Percentiles rank a stretch among this genome's conserved stretches.
Evolutionary conservation across 1,140 invertebrate genomes (phyloP).

Genomic region (Diorhabda elongata): DNA sequence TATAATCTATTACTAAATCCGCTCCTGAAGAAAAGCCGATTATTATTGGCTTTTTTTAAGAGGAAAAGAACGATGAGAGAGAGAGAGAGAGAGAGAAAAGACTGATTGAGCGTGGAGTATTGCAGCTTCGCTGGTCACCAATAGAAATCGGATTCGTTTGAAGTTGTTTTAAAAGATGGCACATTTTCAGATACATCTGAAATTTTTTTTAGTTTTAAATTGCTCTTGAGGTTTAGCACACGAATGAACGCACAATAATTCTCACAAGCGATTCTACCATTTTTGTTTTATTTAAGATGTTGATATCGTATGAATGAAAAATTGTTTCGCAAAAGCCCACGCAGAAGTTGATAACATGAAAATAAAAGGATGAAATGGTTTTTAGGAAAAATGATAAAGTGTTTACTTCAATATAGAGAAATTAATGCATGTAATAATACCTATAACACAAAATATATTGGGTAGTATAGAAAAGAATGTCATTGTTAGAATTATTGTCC

Average conservation of each 20-base stretch:
- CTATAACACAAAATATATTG: too few relatives aligned
- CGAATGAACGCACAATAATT: background rate
- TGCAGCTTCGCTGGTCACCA: conserved; percentile 20
- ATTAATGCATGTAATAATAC: too few relatives aligned
- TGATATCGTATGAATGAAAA: too few relatives aligned
- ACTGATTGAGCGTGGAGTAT: conserved; percentile 30
- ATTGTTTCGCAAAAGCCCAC: too few relatives aligned
- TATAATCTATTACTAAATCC: background rate
- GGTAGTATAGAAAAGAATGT: too few relatives aligned
- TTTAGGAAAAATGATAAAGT: too few relatives aligned
- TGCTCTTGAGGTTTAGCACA: background rate
- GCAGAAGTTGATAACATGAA: too few relatives aligned
- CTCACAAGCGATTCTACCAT: too few relatives aligned
- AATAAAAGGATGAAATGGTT: too few relatives aligned
- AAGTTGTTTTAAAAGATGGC: conserved; percentile 10
- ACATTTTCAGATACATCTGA: background rate
- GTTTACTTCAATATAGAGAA: too few relatives aligned
- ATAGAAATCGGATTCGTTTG: conserved; percentile 28
- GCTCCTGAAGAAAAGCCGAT: background rate
- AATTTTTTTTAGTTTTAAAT: background rate
- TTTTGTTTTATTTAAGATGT: too few relatives aligned
- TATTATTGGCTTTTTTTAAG: conserved; percentile 6
- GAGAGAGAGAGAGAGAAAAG: conserved; percentile 15
- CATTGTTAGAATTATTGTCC: too few relatives aligned
- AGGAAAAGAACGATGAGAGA: background rate